Base-by-base conservation (phyloP, 2,113 vertebrate species). In the Halcyon senegalensis region DNA sequence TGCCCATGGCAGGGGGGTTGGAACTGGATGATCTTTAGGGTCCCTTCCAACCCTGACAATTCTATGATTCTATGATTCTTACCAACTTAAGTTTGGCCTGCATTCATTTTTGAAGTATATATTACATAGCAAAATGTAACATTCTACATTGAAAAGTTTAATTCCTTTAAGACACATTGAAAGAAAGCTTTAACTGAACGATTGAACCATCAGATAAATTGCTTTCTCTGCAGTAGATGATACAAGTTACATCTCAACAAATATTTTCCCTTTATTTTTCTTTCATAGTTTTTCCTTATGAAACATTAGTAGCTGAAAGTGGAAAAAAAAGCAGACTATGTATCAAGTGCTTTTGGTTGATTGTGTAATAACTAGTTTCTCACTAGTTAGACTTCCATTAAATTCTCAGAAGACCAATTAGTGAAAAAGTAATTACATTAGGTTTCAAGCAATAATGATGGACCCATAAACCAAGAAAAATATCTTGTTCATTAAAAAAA, bases 401-500 rank as follows among this genome's bases (percentile, higher is more conserved):
- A 87, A 41, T 58, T 87, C 82, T 31, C 25, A 80, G 64, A 89
- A 77, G 64, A 41, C 58, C 50, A 84, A 63, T 44, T 74, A 94
- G 68, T 87, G 85, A 95, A 81, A 87, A 60, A 92, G 44, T 87
- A 90, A 90, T 90, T 51, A 81, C 51, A 60, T 39, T 66, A 80
- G 55, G 69, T 28, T 80, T 77, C 89, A 72, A 66, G 43, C n/a
- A 86, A 79, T 80, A 75, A 41, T 18, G 27, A 78, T 82, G 64
- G 94, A 91, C 72, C 59, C 91, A 93, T 75, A 89, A 90, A 96
- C 43, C 79, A 96, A 92, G 87, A 79, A 76, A 73, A 96, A 55
- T 21, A 11, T 92, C 78, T 92, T 74, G 46, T 81, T 77, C 64
- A 79, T 93, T 79, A 87, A 96, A 97, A 94, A 78, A 43, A 72